These are phyloP conservation scores for Mandrillus leucophaeus DNA, from an alignment of 2,113 vertebrate species.

Conservation along the genomic window DNA sequence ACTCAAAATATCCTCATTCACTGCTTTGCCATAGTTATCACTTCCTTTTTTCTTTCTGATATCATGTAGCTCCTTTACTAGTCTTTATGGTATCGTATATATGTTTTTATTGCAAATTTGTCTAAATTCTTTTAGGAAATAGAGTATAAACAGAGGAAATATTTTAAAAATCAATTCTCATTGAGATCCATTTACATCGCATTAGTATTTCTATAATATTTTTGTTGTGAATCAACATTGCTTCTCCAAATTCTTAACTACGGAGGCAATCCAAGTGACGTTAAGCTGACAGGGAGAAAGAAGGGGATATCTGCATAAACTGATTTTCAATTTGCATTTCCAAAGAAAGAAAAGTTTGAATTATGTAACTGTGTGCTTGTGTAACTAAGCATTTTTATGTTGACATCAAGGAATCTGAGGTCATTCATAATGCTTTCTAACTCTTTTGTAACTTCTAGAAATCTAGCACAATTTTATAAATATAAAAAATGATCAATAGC, in stretches of 20 bases:
- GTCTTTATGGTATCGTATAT: not conserved
- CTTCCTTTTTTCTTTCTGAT: not conserved
- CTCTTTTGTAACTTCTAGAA: not conserved
- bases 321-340: constrained; percentile 8
- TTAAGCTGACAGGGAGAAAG: not conserved
- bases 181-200: not conserved
- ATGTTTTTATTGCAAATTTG: not conserved
- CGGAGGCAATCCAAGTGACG: not conserved
- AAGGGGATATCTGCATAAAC: not conserved
- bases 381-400: not conserved
- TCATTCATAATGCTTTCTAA: not conserved
- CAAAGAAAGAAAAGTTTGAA: not conserved
- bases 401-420: not conserved
- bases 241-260: constrained; percentile 9
- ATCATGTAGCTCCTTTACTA: not conserved
- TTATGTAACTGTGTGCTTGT: not conserved
- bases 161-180: not conserved
- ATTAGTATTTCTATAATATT: not conserved
- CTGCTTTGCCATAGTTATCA: not conserved
- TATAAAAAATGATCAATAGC: not conserved
- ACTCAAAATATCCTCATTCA: not conserved
- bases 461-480: not conserved
- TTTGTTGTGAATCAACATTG: not conserved
- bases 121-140: constrained; percentile 9
- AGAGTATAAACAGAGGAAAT: not conserved